Base-by-base conservation (phyloP, 2,113 vertebrate genomes). In the Oryzias celebensis region DNA sequence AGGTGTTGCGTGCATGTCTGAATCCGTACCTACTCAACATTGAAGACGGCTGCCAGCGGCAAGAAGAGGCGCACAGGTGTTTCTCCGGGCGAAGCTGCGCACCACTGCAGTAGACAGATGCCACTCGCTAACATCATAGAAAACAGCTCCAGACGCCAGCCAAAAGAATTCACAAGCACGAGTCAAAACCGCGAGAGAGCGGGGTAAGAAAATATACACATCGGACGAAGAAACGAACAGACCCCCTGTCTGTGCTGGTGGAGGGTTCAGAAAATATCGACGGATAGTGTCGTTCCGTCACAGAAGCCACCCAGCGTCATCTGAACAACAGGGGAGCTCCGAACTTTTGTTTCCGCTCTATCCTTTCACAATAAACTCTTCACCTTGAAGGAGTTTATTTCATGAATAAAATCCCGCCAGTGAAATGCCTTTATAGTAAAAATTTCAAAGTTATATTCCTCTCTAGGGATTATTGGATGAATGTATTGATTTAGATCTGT, bases 51-150 rank as follows among this genome's bases (percentile, higher is more conserved):
- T 75, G 61, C 65, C 67, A 55, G 31, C 42, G 66, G 74, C 57
- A 76, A 66, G 20, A 53, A 71, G 77, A 77, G 85, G 74, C 80
- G 74, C 85, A 85, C 88, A 87, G 88, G 86, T 88, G 88, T 87
- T 77, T 68, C 81, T 87, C 77, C 79, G 20, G 73, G 79, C 77
- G 66, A 74, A 74, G 80, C 85, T 87, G 81, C 82, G 82, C 81
- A 76, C 77, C 81, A 86, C 84, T 84, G 87, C 88, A 86, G 77
- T 85, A 78, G 77, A 76, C 78, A 58, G 79, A 58, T 36, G 50
- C 66, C 78, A 63, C 26, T 52, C 60, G 65, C 28, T 62, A 73
- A 77, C 77, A 85, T 83, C 45, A 67, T 58, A 68, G 68, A 62
- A 62, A 70, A 63, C 67, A 28, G 55, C 56, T 62, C 50, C 75